Conservation (phyloP, 2,113 vertebrate genomes). For the Willisornis vidua region DNA sequence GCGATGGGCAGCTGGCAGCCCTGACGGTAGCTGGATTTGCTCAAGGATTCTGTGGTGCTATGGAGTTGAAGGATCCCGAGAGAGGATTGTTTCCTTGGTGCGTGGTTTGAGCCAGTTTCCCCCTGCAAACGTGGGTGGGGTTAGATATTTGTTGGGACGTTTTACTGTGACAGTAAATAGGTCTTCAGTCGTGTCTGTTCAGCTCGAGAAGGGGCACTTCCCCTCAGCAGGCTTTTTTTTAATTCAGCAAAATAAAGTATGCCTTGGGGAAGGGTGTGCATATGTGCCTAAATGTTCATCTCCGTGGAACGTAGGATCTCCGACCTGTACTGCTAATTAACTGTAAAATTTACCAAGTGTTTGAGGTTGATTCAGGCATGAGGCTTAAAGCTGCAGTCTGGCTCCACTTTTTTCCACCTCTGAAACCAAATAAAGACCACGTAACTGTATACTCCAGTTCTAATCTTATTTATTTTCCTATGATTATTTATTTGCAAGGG, state of each 20-base stretch:
- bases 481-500: conserved; percentile 68
- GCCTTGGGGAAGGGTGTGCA: conserved; percentile 23
- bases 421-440: conserved; percentile 69
- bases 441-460: conserved; percentile 47
- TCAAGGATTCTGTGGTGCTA: not conserved
- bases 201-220: not conserved
- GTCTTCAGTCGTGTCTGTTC: conserved; percentile 6
- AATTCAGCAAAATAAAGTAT: conserved; percentile 24
- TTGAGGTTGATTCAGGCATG: not conserved
- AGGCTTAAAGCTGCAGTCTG: conserved; percentile 65
- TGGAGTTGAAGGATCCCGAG: conserved; percentile 13
- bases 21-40: conserved; percentile 6
- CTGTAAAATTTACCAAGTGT: conserved; percentile 19
- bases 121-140: not conserved
- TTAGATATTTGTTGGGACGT: conserved; percentile 12
- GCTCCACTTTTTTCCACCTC: conserved; percentile 55
- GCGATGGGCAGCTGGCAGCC: not conserved
- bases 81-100: conserved; percentile 4
- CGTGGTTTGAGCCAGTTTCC: conserved; percentile 12
- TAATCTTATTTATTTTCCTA: conserved; percentile 61
- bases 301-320: not conserved
- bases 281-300: conserved; percentile 29
- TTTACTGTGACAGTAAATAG: conserved; percentile 9
- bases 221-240: not conserved
- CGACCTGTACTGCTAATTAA: not conserved